Evolutionary conservation across 2,113 vertebrate genomes (phyloP).

Genomic region (Pedionomus torquatus): DNA sequence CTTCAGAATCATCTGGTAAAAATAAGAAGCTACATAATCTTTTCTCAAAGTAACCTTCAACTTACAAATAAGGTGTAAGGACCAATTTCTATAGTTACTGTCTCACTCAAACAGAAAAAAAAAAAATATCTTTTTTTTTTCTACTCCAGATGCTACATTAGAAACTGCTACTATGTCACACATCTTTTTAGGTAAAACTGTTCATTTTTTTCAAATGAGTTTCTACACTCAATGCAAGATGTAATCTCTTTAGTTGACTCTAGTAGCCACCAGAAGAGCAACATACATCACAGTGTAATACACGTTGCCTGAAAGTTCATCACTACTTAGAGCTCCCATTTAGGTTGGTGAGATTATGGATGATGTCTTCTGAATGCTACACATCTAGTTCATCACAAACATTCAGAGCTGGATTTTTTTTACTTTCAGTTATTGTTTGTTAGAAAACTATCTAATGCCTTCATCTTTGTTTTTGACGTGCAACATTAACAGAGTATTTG

Average conservation of each 20-base stretch:
- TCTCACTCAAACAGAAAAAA: not conserved
- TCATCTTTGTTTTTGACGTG: not conserved
- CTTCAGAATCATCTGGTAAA: not conserved
- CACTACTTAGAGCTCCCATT: not conserved
- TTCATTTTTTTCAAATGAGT: not conserved
- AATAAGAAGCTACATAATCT: not conserved
- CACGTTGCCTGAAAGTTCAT: not conserved
- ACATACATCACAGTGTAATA: not conserved
- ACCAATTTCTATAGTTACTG: not conserved
- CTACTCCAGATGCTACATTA: rapidly evolving
- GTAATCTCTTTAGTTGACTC: not conserved
- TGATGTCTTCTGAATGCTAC: not conserved
- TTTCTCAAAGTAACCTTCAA: not conserved
- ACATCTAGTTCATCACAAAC: not conserved
- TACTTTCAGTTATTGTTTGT: not conserved
- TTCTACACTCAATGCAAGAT: rapidly evolving
- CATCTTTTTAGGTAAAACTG: rapidly evolving
- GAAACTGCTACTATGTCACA: not conserved
- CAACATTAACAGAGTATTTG: not conserved
- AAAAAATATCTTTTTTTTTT: not conserved
- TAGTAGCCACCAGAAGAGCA: not conserved
- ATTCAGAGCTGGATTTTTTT: rapidly evolving
- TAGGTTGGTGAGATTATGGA: not conserved
- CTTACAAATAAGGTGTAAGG: not conserved
- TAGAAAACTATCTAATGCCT: not conserved